Base-by-base conservation (phyloP, 1,140 invertebrate genomes). In the Leptinotarsa lineolata region DNA sequence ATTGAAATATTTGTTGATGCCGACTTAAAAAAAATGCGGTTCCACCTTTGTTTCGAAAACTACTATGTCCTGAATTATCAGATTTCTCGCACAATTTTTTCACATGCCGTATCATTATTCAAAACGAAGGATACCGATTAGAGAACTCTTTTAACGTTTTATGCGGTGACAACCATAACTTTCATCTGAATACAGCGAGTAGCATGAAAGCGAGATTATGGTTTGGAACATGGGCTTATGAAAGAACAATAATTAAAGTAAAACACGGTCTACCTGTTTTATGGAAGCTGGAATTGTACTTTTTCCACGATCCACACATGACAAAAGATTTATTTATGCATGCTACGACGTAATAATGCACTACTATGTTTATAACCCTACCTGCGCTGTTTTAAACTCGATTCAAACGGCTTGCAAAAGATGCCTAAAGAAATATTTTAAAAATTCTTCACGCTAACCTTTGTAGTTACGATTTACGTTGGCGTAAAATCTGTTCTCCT, bases 241-340 rank as follows among this genome's bases (percentile, higher is more conserved):
- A 63, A 63, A 54, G 48, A 63, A 63, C 60, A 63, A 63, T 24
- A 63, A 63, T 63, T 63, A 63, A 63, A 63, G 60, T 63, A 63
- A 63, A 63, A 63, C 48, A 54, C 48, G 48, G 48, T 54, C 48
- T 54, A 54, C 48, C 48, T 54, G 48, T 54, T 54, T 54, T 54
- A 54, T 54, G 48, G 48, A 54, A 54, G n/a, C 48, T 54, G 48
- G 48, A 54, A 54, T 54, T 54, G 48, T 54, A 16, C 48, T 54
- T 54, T 54, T 54, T 54, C 13, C 48, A 54, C 48, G 4, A 54
- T 54, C 48, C 16, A 54, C 48, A 54, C 48, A 54, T 54, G 48
- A 54, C 48, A 54, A 54, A n/a, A 54, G 48, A 54, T 54, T 54
- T 54, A 54, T 54, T 54, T 54, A 54, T 54, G 48, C 48, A 16